Base-by-base conservation (phyloP, 2,888 invertebrate species). In the Hydroisotoma schaefferi region DNA sequence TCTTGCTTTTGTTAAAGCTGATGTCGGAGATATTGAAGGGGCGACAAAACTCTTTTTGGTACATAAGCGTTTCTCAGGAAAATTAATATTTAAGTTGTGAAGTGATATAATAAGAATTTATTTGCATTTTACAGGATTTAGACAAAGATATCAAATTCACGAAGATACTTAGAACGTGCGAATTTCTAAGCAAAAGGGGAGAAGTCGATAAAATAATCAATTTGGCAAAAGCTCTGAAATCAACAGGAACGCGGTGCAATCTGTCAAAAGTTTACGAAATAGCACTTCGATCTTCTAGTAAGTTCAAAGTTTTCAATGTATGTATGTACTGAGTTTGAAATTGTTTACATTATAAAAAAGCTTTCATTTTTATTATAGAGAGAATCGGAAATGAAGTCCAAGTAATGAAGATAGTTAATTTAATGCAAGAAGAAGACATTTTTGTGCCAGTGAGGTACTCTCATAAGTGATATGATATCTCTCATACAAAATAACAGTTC, bases 21-120 rank as follows among this genome's bases (percentile, higher is more conserved):
- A 67, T 38, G 25, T 62, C 4, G 67, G 67, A 15, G 56, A 67
- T 43, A 33, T 63, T 10, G 59, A 61, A 22, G 67, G 57, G 25
- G 56, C 64, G 15, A 60, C 67, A 10, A 44, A 33, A 33, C 27
- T 51, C n/a, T 56, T 67, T 10, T 18, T 22, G 48, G 67, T 67
- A 52, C 23, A 57, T 43, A 20, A 26, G 6, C 10, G 44, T n/a
- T 44, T 44, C 10, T 20, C 12, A 25, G 27, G 3, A 12, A 15
- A 15, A 25, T 12, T 22, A 22, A 23, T 33, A 18, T 25, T 49
- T 27, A 10, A 26, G 33, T 26, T 12, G 15, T 40, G 5, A 26
- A 3, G 5, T 40, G n/a, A 40, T 40, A 15, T 40, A 18, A 40
- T 40, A 33, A 15, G 33, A 15, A 33, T 33, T 33, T 33, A 8